Percentiles rank a stretch among this genome's conserved stretches.
Conservation (phyloP, 2,888 invertebrate species). For the Leptinotarsa haldemani region DNA sequence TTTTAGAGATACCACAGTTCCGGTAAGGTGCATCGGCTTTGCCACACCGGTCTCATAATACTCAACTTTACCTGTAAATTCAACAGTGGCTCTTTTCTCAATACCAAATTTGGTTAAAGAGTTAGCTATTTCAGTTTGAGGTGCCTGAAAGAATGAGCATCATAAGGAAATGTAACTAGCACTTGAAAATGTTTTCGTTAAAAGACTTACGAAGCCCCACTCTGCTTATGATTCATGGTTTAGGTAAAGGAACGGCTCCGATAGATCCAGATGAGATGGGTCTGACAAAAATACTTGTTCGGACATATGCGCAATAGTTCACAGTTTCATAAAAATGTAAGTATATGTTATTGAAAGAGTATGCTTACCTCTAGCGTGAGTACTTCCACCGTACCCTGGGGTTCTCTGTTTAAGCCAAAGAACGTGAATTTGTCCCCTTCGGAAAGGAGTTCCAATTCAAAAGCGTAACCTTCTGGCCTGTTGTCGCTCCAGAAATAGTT, state of each 20-base stretch:
- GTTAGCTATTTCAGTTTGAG: constrained; percentile 67
- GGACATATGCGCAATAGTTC: constrained; percentile 43
- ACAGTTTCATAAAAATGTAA: constrained; percentile 32
- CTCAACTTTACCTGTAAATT: constrained; percentile 75
- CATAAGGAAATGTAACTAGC: constrained; percentile 52
- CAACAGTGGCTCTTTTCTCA: constrained; percentile 74
- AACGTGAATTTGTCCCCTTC: constrained; percentile 80
- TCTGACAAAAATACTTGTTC: constrained; percentile 48
- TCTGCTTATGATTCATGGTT: constrained; percentile 40
- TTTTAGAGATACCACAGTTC: constrained; percentile 70
- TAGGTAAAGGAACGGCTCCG: constrained; percentile 41
- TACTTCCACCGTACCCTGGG: constrained; percentile 77
- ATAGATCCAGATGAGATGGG: constrained; percentile 39
- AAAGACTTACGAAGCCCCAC: constrained; percentile 63
- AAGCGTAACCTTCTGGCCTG: constrained; percentile 77
- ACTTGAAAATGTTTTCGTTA: constrained; percentile 48
- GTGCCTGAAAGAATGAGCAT: constrained; percentile 66
- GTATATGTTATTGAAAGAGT: neutral
- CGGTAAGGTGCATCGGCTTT: constrained; percentile 72
- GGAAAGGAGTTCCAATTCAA: constrained; percentile 76
- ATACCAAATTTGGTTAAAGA: constrained; percentile 63
- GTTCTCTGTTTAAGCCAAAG: constrained; percentile 74
- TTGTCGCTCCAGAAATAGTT: constrained; percentile 86
- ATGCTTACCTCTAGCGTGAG: constrained; percentile 73
- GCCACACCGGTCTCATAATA: constrained; percentile 75